Evolutionary conservation across 1,140 invertebrate genomes (phyloP), one percentile per base, ranked within the genome.

Genomic region (Meloidogyne hapla): DNA sequence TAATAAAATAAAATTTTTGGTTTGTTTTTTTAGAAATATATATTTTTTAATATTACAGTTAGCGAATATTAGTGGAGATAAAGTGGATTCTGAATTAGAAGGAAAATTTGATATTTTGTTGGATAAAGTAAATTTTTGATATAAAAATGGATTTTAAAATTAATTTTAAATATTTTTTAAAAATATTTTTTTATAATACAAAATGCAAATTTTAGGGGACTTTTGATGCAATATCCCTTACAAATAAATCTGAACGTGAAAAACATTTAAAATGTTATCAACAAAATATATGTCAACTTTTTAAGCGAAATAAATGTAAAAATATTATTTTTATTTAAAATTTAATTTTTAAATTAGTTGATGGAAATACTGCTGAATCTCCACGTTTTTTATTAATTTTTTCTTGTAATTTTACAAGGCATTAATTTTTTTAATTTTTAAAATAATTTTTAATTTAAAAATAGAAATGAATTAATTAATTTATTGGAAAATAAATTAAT

Each of bases 141-240:
- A 1, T 18, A 6, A 25, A 5, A 21, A 33, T 13, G n/a, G 5
- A 42, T 8, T 12, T 18, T 18, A 48, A 18, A 48, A 48, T 5
- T 69, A 94, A 96, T 87, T 96, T 18, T 65, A n/a, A n/a, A n/a
- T n/a, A n/a, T n/a, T n/a, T n/a, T n/a, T n/a, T n/a, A n/a, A n/a
- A n/a, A n/a, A n/a, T n/a, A n/a, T n/a, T n/a, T n/a, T n/a, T n/a
- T n/a, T n/a, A n/a, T n/a, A n/a, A n/a, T n/a, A n/a, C n/a, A 26
- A 15, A 45, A 18, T 33, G 6, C 13, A 73, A 63, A 64, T 73
- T 63, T 48, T 64, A 96, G 89, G 94, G 95, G 0, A 96, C 94
- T 0, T 96, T 94, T 87, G 87, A 87, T 64, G 94, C 94, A 0
- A 91, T 96, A 62, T 92, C 93, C 85, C 88, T 96, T 6, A 91